Conservation (phyloP, 1,140 invertebrate genomes). For the Ostrea edulis region DNA sequence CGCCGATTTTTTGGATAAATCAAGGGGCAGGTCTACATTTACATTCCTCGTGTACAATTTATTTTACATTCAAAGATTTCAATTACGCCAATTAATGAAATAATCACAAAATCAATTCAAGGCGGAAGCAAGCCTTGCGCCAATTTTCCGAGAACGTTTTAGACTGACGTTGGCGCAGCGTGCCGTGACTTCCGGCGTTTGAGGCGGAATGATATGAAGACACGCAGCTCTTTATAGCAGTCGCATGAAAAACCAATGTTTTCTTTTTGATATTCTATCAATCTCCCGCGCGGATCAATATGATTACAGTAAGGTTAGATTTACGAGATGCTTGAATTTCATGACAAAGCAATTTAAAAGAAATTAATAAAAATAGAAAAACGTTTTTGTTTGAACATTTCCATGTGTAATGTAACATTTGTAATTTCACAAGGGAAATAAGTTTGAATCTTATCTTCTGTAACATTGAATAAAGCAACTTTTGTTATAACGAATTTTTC, state of each 20-base stretch:
- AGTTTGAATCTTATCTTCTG: too few species aligned
- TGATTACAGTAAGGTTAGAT: constrained; percentile 29
- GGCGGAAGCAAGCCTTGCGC: constrained; percentile 22
- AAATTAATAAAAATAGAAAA: constrained; percentile 27
- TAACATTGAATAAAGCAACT: neutral
- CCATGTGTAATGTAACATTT: constrained; percentile 16
- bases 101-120: constrained; percentile 37
- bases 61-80: constrained; percentile 38
- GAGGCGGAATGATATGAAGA: constrained; percentile 9
- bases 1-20: constrained; percentile 13
- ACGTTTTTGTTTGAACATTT: neutral
- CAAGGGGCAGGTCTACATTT: constrained; percentile 28
- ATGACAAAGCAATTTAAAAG: constrained; percentile 35
- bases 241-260: constrained; percentile 19
- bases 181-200: constrained; percentile 35
- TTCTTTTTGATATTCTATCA: constrained; percentile 31
- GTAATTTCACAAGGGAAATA: neutral
- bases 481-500: neutral
- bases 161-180: constrained; percentile 31
- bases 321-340: constrained; percentile 19
- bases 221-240: constrained; percentile 7
- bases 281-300: constrained; percentile 10
- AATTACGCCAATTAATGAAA: constrained; percentile 38
- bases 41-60: constrained; percentile 31
- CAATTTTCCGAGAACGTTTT: constrained; percentile 38